Conservation (phyloP, 1,140 invertebrate genomes). For the Adoxophyes honmai region DNA sequence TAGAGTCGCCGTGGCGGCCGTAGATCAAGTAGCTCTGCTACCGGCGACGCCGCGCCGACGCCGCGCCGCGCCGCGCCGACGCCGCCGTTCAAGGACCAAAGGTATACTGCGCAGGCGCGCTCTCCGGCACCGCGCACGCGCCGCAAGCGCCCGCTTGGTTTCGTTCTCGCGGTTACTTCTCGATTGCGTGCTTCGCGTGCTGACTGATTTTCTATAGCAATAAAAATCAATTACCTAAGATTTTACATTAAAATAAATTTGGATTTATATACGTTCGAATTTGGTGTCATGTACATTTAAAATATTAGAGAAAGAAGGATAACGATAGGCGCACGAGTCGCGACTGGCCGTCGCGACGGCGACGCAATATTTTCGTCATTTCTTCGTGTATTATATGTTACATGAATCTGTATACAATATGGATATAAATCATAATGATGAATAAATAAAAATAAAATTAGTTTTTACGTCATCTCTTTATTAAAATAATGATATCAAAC, state of each 20-base stretch:
- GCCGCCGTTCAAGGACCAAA: slow-evolving; percentile 75
- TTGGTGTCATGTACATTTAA: slow-evolving; percentile 77
- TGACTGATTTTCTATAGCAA: slow-evolving; percentile 80
- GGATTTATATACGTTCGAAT: slow-evolving; percentile 77
- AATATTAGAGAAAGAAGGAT: slow-evolving; percentile 71
- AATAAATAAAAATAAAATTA: slow-evolving; percentile 57
- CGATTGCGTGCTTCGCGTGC: slow-evolving; percentile 79
- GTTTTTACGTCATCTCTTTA: slow-evolving; percentile 77
- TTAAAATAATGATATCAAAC: slow-evolving; percentile 75
- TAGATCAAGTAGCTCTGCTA: slow-evolving; percentile 76
- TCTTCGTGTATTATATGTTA: slow-evolving; percentile 76
- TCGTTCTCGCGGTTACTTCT: slow-evolving; percentile 77
- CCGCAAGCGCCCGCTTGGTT: slow-evolving; percentile 73
- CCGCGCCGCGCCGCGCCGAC: no score
- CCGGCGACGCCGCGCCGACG: no score
- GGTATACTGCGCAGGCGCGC: slow-evolving; percentile 75
- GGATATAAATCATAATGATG: slow-evolving; percentile 76
- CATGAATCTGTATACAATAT: slow-evolving; percentile 77
- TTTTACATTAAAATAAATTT: slow-evolving; percentile 79
- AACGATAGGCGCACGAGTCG: slow-evolving; percentile 68
- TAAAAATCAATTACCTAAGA: slow-evolving; percentile 79
- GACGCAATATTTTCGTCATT: slow-evolving; percentile 74
- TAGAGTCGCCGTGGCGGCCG: slow-evolving; percentile 73
- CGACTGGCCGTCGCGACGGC: slow-evolving; percentile 53
- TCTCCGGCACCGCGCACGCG: slow-evolving; percentile 53